Evolutionary conservation across 2,797 vertebrate species (phyloP), one percentile per base, ranked within the genome.

Genomic region (Rhinophrynus dorsalis): DNA sequence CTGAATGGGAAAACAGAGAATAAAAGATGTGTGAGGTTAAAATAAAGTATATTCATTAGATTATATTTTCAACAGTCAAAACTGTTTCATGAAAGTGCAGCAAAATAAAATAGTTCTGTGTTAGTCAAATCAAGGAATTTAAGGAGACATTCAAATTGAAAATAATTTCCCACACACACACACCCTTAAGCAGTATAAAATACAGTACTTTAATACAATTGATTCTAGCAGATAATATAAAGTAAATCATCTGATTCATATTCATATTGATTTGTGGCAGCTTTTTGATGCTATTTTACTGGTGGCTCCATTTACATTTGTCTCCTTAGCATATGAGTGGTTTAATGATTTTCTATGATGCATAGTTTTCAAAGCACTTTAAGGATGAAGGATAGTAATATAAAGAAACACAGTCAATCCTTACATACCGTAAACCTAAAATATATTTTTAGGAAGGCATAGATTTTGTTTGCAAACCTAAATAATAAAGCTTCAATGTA

Each of bases 371-470:
- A 77, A 69, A 74, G 10, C 48, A 63, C 57, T 74, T 76, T 74
- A 12, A 50, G 54, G 67, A 74, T 75, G 23, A 54, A 50, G 12
- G 68, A 79, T 65, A 60, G 6, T 26, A 54, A 74, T 75, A 33
- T 38, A 57, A 72, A 54, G 64, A 40, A 47, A 60, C 42, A 82
- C 56, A 52, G 56, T 67, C 63, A 55, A 54, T 73, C 74, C 74
- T 35, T 77, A 29, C 58, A 82, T 74, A 67, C 59, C n/a, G 15
- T 50, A 82, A 81, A 58, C 44, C 74, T 68, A 79, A 45, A 77
- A 74, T 80, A 50, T 6, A 48, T 64, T 15, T 38, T 62, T 26
- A 72, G 65, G 12, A 33, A 33, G 12, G n/a, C n/a, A n/a, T n/a
- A n/a, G n/a, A n/a, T n/a, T n/a, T n/a, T n/a, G n/a, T n/a, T n/a